Evolutionary conservation across 2,113 vertebrate species (phyloP).

Genomic region (Ictalurus furcatus): DNA sequence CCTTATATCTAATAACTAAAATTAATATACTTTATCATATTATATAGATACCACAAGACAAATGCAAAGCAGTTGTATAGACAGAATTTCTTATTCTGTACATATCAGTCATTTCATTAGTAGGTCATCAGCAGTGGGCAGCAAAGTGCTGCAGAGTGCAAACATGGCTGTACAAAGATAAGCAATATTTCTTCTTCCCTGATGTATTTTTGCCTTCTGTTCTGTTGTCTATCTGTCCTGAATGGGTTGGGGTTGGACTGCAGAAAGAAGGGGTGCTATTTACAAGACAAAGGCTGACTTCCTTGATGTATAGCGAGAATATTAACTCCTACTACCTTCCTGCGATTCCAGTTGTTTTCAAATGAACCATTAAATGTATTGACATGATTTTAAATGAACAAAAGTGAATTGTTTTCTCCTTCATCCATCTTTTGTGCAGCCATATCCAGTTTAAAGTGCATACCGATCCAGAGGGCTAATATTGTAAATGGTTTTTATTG

Average conservation of each 20-base stretch:
- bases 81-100: background rate
- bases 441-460: background rate
- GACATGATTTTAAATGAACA: background rate
- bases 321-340: background rate
- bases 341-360: constrained; percentile 2
- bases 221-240: background rate
- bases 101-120: background rate
- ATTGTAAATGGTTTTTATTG: constrained; percentile 26
- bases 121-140: constrained; percentile 34
- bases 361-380: background rate
- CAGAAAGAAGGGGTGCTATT: constrained; percentile 18
- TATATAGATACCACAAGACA: background rate
- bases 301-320: background rate
- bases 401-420: background rate
- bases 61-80: background rate
- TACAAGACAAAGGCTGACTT: constrained; percentile 11
- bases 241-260: background rate
- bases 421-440: background rate
- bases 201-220: constrained; percentile 1
- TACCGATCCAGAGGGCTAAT: background rate
- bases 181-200: background rate
- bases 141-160: constrained; percentile 1
- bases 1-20: background rate
- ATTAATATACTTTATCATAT: background rate
- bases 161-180: background rate